Percentiles rank a stretch among this genome's conserved stretches.
Conservation (phyloP, 2,888 invertebrate species). For the Morpho deidamia region DNA sequence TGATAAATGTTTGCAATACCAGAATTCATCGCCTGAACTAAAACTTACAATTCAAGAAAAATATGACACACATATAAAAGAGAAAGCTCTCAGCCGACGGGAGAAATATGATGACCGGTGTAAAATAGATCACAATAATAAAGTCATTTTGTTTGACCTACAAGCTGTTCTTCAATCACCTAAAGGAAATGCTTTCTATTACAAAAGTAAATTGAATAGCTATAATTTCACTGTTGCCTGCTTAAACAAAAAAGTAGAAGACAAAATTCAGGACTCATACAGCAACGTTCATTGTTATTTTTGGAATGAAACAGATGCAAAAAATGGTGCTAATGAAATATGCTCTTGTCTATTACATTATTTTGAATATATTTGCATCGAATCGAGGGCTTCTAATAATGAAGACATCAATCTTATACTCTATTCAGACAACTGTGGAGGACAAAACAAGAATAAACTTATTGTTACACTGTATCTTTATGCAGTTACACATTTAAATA, state of each 20-base stretch:
- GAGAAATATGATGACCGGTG: slow-evolving; percentile 24
- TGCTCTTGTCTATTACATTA: slow-evolving; percentile 20
- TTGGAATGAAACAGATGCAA: slow-evolving; percentile 29
- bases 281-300: slow-evolving; percentile 24
- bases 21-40: neutral
- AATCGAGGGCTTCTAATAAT: neutral
- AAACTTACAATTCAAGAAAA: neutral
- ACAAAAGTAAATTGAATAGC: slow-evolving; percentile 25
- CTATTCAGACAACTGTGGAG: slow-evolving; percentile 24
- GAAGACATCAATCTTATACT: slow-evolving; percentile 19
- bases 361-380: slow-evolving; percentile 1
- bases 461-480: slow-evolving; percentile 16
- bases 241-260: slow-evolving; percentile 19
- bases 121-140: slow-evolving; percentile 24
- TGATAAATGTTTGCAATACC: neutral
- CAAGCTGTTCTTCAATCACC: slow-evolving; percentile 28
- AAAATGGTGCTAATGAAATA: slow-evolving; percentile 27
- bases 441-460: slow-evolving; percentile 16
- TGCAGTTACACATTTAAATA: slow-evolving; percentile 20
- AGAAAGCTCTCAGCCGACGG: slow-evolving; percentile 18
- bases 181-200: slow-evolving; percentile 25
- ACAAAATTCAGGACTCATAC: slow-evolving; percentile 13
- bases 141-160: slow-evolving; percentile 23
- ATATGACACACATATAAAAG: slow-evolving; percentile 13
- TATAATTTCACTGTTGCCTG: slow-evolving; percentile 19